phyloP scores from a whole-genome alignment of 2,888 invertebrate genomes.

The Metallyticus violacea region DNA sequence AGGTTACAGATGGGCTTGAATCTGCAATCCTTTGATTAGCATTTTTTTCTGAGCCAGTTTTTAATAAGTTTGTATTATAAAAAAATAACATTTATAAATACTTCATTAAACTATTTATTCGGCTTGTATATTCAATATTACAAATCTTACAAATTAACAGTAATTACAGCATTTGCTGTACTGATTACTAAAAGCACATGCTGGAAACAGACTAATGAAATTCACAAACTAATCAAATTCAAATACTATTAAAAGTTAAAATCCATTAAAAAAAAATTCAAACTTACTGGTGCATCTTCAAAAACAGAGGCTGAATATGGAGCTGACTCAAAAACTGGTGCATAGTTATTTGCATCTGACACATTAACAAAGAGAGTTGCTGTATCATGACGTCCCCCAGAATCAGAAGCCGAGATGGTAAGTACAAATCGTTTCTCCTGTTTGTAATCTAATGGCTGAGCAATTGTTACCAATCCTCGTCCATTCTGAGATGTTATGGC shows the following conservation, averaged over 20 bases:
- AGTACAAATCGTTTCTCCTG: slow-evolving; percentile 80
- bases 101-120: too few species aligned
- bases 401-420: slow-evolving; percentile 85
- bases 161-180: too few species aligned
- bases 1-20: too few species aligned
- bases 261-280: background rate
- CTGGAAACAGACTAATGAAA: background rate
- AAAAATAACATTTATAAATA: too few species aligned
- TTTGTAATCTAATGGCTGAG: slow-evolving; percentile 89
- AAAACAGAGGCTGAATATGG: slow-evolving; percentile 86
- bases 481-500: slow-evolving; percentile 89
- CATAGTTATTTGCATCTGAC: slow-evolving; percentile 91
- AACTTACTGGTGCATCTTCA: slow-evolving; percentile 74
- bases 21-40: too few species aligned
- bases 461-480: slow-evolving; percentile 79
- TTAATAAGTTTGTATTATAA: too few species aligned
- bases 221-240: too few species aligned
- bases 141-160: background rate
- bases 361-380: slow-evolving; percentile 90
- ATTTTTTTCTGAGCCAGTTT: too few species aligned
- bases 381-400: slow-evolving; percentile 82
- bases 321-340: slow-evolving; percentile 89
- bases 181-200: background rate
- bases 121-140: background rate
- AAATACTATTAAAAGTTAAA: too few species aligned